Percentiles rank a stretch among this genome's conserved stretches.
These are phyloP conservation scores for Oscheius onirici DNA, from an alignment of 2,888 invertebrate genomes.

Conservation along the genomic window DNA sequence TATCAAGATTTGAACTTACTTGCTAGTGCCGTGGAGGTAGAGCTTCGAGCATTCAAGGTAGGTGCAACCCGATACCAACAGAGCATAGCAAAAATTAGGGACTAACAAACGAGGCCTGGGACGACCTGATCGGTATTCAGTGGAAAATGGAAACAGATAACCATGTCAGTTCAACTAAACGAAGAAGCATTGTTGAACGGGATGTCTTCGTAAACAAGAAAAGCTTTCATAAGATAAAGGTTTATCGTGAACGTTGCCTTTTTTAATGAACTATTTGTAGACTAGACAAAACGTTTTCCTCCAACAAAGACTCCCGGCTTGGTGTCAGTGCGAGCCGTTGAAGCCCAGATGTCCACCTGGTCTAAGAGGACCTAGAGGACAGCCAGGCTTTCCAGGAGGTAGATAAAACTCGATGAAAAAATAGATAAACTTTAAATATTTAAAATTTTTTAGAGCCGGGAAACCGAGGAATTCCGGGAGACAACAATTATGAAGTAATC, in stretches of 20 bases:
- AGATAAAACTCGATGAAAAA: too few species aligned
- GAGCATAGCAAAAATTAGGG: conserved; percentile 4
- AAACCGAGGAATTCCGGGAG: conserved; percentile 7
- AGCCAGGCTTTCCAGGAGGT: conserved; percentile 33
- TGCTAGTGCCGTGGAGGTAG: background rate
- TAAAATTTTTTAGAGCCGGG: conserved; percentile 17
- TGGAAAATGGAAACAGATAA: conserved; percentile 16
- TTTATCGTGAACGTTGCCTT: background rate
- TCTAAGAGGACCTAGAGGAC: conserved; percentile 40
- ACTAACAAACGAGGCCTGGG: conserved; percentile 29
- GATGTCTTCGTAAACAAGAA: conserved; percentile 29
- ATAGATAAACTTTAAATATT: too few species aligned
- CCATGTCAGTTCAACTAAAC: background rate
- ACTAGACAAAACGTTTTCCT: conserved; percentile 29
- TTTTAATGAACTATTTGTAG: background rate
- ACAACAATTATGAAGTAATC: conserved; percentile 21
- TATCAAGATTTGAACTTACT: conserved; percentile 4
- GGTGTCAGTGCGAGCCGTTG: conserved; percentile 47
- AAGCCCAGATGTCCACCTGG: conserved; percentile 43
- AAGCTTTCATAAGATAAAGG: background rate
- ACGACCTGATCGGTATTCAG: conserved; percentile 20
- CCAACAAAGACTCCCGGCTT: conserved; percentile 31
- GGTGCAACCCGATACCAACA: background rate
- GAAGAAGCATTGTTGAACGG: conserved; percentile 9
- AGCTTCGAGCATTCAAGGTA: conserved; percentile 19